phyloP scores from a whole-genome alignment of 1,140 invertebrate genomes.

The Pseudachorutes palmiensis region DNA sequence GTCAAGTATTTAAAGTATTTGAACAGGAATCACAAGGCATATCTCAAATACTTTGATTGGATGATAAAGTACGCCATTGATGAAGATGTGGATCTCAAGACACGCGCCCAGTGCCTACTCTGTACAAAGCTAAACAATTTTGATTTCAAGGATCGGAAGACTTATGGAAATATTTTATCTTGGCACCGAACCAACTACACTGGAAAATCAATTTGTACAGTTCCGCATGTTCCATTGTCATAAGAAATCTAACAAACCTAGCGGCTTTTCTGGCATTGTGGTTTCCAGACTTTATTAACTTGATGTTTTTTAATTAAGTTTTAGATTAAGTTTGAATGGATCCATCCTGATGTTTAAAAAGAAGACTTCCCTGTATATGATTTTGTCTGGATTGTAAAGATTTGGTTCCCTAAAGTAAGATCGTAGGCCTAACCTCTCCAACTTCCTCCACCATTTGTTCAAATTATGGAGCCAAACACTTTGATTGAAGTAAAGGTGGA shows the following conservation, averaged over 20 bases:
- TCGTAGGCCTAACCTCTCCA: neutral
- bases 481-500: conserved; percentile 5
- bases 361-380: neutral
- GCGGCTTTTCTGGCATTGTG: too few relatives aligned
- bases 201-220: too few relatives aligned
- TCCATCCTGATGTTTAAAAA: neutral
- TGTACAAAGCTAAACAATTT: conserved; percentile 15
- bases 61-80: conserved; percentile 24
- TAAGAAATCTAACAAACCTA: too few relatives aligned
- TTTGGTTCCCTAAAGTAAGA: neutral
- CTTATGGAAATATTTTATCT: neutral
- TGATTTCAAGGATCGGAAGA: neutral
- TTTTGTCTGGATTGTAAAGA: neutral
- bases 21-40: conserved; percentile 38
- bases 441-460: neutral
- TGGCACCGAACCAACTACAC: too few relatives aligned
- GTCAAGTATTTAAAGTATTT: conserved; percentile 40
- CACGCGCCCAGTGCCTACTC: conserved; percentile 14
- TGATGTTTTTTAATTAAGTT: too few relatives aligned
- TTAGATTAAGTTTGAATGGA: neutral
- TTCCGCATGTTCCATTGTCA: too few relatives aligned
- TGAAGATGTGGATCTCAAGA: neutral
- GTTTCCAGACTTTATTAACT: too few relatives aligned
- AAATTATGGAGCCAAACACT: neutral
- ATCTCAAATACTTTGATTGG: conserved; percentile 42